Evolutionary conservation across 2,888 invertebrate species (phyloP).

Genomic region (Seira musarum): DNA sequence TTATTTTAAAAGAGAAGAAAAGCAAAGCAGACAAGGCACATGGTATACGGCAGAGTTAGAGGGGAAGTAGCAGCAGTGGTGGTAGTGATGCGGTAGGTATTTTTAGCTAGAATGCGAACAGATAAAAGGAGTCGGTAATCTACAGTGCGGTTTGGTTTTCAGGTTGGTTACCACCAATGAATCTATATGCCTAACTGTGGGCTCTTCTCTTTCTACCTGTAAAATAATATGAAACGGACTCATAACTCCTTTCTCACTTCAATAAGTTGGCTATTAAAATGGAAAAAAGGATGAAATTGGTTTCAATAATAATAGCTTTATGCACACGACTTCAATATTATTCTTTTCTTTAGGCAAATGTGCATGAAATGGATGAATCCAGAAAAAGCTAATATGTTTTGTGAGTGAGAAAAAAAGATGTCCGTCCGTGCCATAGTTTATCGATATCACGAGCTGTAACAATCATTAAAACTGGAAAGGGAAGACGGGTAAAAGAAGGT

Average conservation of each 20-base stretch:
- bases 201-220: slow-evolving; percentile 28
- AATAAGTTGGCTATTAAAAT: slow-evolving; percentile 53
- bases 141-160: slow-evolving; percentile 56
- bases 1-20: no score
- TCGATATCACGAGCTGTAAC: not conserved
- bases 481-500: no score
- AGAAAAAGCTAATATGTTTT: slow-evolving; percentile 26
- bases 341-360: no score
- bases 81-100: no score
- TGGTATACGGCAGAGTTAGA: no score
- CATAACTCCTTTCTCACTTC: slow-evolving; percentile 50
- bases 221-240: slow-evolving; percentile 47
- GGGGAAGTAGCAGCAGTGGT: no score
- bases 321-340: no score
- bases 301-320: no score
- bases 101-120: no score
- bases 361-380: not conserved
- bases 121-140: slow-evolving; percentile 40
- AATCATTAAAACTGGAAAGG: not conserved
- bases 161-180: slow-evolving; percentile 59
- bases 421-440: not conserved
- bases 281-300: slow-evolving; percentile 32
- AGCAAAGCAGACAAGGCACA: no score
- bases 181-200: slow-evolving; percentile 38
- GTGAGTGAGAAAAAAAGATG: not conserved